Base-by-base conservation (phyloP, 2,113 vertebrate genomes). In the Copsychus sechellarum region DNA sequence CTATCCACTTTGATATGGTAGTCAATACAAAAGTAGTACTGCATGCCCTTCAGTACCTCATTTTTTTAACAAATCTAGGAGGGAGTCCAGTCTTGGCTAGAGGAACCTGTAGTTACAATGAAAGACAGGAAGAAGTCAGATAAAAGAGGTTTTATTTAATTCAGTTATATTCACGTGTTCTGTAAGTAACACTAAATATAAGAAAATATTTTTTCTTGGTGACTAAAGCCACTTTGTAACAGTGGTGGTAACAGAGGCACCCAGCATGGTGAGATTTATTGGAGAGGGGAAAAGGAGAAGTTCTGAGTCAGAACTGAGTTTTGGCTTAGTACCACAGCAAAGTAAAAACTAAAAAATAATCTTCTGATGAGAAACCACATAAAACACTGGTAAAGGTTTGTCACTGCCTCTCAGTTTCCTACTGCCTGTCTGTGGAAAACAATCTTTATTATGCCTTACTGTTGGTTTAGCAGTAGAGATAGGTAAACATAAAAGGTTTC, bases 311-410 rank as follows among this genome's bases (percentile, higher is more conserved):
- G 62, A 60, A 3, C 22, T 66, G 38, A 51, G 42, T 70, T 86
- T 66, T 86, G 69, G 47, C 43, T 95, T 83, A 4, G 13, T 81
- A 66, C 72, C 90, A 65, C 93, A 93, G 69, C 53, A 89, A 74
- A 93, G 61, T 48, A 12, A 86, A 71, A 92, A 19, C n/a, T 60
- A 8, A 60, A 73, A 33, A 60, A 42, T n/a, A 20, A 42, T 26
- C 24, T 61, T n/a, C 26, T 83, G 34, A 81, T 74, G 80, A 86
- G 88, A 88, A 95, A 88, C 82, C 88, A 93, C 76, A 81, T 78
- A 54, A 94, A 93, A 71, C 28, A 40, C 22, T n/a, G 40, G 20
- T 67, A 34, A 66, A 81, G 73, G 38, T 80, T 60, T 89, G 65
- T 67, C 77, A 53, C 20, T 67, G 81, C 77, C 89, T 45, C 88